phyloP scores from a whole-genome alignment of 2,113 vertebrate species.

The Mugil cephalus region DNA sequence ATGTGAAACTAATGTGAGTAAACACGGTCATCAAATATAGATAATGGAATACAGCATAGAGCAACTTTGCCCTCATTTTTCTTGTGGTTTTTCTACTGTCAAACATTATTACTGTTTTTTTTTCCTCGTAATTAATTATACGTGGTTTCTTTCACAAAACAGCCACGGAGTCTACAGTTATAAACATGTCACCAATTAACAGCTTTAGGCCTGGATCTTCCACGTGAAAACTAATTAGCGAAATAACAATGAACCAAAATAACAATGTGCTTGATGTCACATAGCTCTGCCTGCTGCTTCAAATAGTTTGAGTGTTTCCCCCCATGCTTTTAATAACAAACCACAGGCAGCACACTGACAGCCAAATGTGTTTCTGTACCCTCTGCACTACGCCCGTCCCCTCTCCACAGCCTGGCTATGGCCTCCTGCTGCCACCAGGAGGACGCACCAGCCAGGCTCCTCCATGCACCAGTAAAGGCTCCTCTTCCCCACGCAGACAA shows the following conservation, averaged over 20 bases:
- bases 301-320: conserved; percentile 43
- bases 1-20: conserved; percentile 58
- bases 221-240: conserved; percentile 70
- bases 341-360: conserved; percentile 57
- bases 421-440: conserved; percentile 68
- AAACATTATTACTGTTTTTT: conserved; percentile 12
- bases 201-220: conserved; percentile 49
- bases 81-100: conserved; percentile 10
- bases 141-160: conserved; percentile 46
- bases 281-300: conserved; percentile 50
- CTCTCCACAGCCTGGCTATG: conserved; percentile 30
- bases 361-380: conserved; percentile 47
- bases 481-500: conserved; percentile 71
- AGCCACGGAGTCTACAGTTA: conserved; percentile 22
- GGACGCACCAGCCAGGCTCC: conserved; percentile 58
- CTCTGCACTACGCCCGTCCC: conserved; percentile 53
- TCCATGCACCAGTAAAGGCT: conserved; percentile 70
- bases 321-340: conserved; percentile 72
- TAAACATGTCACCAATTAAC: conserved; percentile 65
- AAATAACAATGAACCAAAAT: conserved; percentile 71
- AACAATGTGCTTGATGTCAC: conserved; percentile 60
- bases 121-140: conserved; percentile 55
- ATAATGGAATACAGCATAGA: conserved; percentile 49
- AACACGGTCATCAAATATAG: conserved; percentile 70
- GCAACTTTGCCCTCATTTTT: conserved; percentile 31